Percentiles rank a stretch among this genome's conserved stretches.
phyloP scores from a whole-genome alignment of 2,113 vertebrate species.

The Odocoileus virginianus region DNA sequence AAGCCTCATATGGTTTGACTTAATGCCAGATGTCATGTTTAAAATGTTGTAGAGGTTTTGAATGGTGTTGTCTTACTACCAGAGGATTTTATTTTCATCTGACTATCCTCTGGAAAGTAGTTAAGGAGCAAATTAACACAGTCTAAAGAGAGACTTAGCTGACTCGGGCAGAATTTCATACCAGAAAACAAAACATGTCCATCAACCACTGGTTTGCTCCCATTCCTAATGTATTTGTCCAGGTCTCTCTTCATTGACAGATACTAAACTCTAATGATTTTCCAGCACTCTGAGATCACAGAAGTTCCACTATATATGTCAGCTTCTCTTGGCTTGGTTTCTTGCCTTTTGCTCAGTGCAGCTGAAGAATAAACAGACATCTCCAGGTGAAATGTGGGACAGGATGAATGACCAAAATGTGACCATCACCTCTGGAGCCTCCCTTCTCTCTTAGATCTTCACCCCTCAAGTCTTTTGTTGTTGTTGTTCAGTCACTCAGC shows the following conservation, averaged over 20 bases:
- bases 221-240: background rate
- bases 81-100: constrained; percentile 19
- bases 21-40: background rate
- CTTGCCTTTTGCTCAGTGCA: background rate
- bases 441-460: background rate
- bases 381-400: background rate
- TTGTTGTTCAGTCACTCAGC: background rate
- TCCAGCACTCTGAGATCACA: background rate
- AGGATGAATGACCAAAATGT: background rate
- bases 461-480: background rate
- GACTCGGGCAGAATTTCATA: background rate
- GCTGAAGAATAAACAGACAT: background rate
- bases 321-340: background rate
- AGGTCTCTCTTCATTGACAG: background rate
- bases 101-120: background rate
- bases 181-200: background rate
- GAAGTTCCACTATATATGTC: background rate
- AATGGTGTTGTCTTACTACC: constrained; percentile 28
- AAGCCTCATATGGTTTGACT: background rate
- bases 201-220: background rate
- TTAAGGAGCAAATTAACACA: constrained; percentile 11
- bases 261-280: background rate
- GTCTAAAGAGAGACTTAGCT: constrained; percentile 16
- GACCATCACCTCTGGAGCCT: background rate
- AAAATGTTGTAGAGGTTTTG: background rate